phyloP scores from a whole-genome alignment of 1,140 invertebrate species.

The Agraylea sexmaculata region DNA sequence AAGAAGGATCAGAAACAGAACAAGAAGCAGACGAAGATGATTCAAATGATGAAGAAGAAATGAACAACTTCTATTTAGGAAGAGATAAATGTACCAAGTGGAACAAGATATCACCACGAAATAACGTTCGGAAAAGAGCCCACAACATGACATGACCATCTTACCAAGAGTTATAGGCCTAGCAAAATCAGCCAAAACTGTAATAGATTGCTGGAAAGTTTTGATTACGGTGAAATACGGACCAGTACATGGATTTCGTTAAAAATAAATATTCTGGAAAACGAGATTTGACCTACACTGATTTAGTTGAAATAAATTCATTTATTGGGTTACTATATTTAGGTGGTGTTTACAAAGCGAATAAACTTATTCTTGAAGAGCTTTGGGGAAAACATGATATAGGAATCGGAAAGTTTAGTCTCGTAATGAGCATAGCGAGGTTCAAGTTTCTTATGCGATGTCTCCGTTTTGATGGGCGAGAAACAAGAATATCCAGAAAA shows the following conservation, averaged over 20 bases:
- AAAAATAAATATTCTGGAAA: not conserved
- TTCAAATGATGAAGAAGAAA: too few species aligned
- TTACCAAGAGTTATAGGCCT: not conserved
- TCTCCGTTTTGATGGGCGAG: not conserved
- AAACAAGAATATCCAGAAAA: not conserved
- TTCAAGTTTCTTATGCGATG: not conserved
- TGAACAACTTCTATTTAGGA: too few species aligned
- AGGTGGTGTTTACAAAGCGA: not conserved
- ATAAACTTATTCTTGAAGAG: not conserved
- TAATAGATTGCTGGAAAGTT: not conserved
- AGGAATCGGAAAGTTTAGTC: not conserved
- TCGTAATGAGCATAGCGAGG: not conserved
- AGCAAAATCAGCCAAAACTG: not conserved
- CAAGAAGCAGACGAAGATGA: not conserved
- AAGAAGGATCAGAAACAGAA: not conserved
- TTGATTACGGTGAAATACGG: too few species aligned
- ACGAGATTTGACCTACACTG: not conserved
- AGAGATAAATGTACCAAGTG: too few species aligned
- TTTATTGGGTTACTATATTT: constrained; percentile 1
- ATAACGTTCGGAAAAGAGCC: not conserved
- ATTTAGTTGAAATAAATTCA: not conserved
- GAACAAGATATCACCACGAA: not conserved
- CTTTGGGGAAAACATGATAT: not conserved
- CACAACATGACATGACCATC: not conserved
- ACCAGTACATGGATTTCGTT: too few species aligned